Evolutionary conservation across 1,140 invertebrate genomes (phyloP), one percentile per base, ranked within the genome.

Genomic region (Cydia amplana): DNA sequence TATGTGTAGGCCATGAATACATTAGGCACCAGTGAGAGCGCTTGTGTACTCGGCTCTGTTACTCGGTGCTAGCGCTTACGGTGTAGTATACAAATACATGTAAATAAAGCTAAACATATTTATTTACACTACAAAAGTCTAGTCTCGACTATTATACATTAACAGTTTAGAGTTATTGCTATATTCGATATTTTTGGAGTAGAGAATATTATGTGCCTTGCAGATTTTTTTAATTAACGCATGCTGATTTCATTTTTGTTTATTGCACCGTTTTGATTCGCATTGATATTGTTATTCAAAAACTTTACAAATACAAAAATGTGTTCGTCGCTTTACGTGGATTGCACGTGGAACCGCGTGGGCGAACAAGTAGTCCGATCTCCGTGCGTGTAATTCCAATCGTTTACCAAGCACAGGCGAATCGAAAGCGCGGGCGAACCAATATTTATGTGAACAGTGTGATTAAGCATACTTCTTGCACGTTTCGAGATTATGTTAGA

Each of bases 291-390:
- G 55, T n/a, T 7, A 23, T 60, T 60, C 10, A n/a, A 60, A 60
- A 60, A 60, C 20, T 60, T 60, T 23, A 23, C 55, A 60, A 60
- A 20, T 40, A 40, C 3, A 60, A 60, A 70, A 18, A 70, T 70
- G 65, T 70, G n/a, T 36, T 18, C 65, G n/a, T 36, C 7, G 65
- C 65, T 70, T 70, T 70, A 40, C 65, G 32, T 18, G 43, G 20
- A n/a, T 36, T 75, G 83, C 80, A 83, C 82, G 83, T 82, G 81
- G 79, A 36, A 14, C 16, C 28, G 83, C 83, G 88, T 89, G 83
- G 88, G 88, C 81, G 88, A 83, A 85, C 88, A 55, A 83, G 86
- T 85, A 82, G 74, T 79, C 74, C 81, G 78, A 82, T 81, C 78
- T 77, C 20, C 55, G 55, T 60, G 18, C 9, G 20, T 60, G 5